Evolutionary conservation across 2,797 vertebrate species (phyloP).

Genomic region (Triplophysa bombifrons): DNA sequence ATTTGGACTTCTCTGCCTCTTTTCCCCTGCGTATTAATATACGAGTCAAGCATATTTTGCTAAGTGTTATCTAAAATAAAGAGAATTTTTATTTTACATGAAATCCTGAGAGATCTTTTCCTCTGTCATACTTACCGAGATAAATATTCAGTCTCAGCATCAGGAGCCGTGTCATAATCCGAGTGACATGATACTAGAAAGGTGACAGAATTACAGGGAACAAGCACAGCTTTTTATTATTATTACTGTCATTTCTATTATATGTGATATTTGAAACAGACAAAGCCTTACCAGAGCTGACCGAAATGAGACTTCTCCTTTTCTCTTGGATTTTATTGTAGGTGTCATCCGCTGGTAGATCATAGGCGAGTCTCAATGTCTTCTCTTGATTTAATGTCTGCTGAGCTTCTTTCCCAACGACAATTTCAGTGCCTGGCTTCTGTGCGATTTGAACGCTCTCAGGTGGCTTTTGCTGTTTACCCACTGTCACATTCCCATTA

Average conservation of each 20-base stretch:
- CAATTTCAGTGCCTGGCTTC: neutral
- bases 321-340: conserved; percentile 73
- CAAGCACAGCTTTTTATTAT: neutral
- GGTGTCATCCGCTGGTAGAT: conserved; percentile 54
- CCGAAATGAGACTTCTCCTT: conserved; percentile 80
- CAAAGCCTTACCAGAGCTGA: conserved; percentile 69
- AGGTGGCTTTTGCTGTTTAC: conserved; percentile 34
- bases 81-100: neutral
- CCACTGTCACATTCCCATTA: conserved; percentile 83
- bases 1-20: conserved; percentile 57
- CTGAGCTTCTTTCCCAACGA: conserved; percentile 10
- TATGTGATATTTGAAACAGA: neutral
- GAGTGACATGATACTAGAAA: conserved; percentile 88
- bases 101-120: neutral
- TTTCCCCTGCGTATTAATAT: conserved; percentile 60
- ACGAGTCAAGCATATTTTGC: neutral
- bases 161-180: conserved; percentile 93
- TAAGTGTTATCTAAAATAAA: neutral
- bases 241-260: conserved; percentile 6
- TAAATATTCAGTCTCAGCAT: conserved; percentile 79
- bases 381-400: conserved; percentile 27
- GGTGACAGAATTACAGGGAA: neutral
- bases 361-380: conserved; percentile 33
- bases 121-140: conserved; percentile 58
- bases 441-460: conserved; percentile 12